Percentiles rank a stretch among this genome's conserved stretches.
phyloP scores from a whole-genome alignment of 2,888 invertebrate genomes.

The Reticulitermes lucifugus region DNA sequence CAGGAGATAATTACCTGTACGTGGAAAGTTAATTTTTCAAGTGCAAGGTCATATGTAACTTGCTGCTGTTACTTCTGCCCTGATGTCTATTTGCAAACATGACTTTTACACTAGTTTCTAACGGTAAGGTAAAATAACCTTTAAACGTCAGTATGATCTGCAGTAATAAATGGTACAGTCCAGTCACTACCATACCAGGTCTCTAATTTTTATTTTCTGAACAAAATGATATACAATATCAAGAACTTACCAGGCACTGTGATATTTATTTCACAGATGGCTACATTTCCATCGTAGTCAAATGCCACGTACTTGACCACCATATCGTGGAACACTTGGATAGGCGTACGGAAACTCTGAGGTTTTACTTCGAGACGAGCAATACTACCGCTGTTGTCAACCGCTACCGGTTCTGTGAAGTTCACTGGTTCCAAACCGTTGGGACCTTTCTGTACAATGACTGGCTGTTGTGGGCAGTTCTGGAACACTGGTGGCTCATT shows the following conservation, averaged over 20 bases:
- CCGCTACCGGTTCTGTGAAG: constrained; percentile 92
- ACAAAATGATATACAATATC: background rate
- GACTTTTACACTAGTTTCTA: too few relatives aligned
- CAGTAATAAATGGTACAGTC: too few relatives aligned
- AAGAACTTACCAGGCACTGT: constrained; percentile 79
- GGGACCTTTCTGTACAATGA: constrained; percentile 87
- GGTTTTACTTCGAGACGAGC: constrained; percentile 94
- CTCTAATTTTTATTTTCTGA: background rate
- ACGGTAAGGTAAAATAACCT: too few relatives aligned
- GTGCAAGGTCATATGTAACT: too few relatives aligned
- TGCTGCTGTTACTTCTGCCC: too few relatives aligned
- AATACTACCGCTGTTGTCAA: constrained; percentile 96
- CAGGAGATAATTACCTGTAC: too few relatives aligned
- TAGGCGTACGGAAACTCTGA: constrained; percentile 88
- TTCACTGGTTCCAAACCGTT: constrained; percentile 90
- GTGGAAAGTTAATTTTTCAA: too few relatives aligned
- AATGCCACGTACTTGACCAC: constrained; percentile 96
- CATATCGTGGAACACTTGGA: constrained; percentile 89
- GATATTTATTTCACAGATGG: constrained; percentile 96
- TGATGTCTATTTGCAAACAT: too few relatives aligned
- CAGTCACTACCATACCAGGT: too few relatives aligned
- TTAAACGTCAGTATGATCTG: too few relatives aligned
- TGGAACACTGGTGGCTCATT: constrained; percentile 97
- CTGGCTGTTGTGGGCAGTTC: constrained; percentile 94
- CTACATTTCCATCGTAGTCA: constrained; percentile 97